Evolutionary conservation across 37 sponge, comb jelly and placozoan genomes (phyloP).

Genomic region (Beroe forskalii): DNA sequence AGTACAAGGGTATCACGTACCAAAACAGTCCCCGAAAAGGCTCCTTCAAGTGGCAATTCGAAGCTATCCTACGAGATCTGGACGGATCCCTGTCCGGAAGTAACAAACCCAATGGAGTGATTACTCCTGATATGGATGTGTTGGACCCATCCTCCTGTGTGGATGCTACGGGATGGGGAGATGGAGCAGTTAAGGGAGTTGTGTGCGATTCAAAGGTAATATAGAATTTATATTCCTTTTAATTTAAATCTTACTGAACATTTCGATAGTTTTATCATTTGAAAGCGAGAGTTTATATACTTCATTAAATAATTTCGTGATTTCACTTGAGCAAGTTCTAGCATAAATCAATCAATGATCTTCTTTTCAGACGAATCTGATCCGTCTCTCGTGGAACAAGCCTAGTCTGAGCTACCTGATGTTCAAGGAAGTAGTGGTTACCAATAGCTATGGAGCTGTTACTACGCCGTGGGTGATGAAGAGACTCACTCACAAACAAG

Average conservation of each 20-base stretch:
- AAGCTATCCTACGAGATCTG: slow-evolving; percentile 78
- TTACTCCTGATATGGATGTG: slow-evolving; percentile 6
- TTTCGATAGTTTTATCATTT: too few species aligned
- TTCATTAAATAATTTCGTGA: too few species aligned
- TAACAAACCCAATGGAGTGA: slow-evolving; percentile 59
- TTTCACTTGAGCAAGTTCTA: too few species aligned
- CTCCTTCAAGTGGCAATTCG: slow-evolving; percentile 81
- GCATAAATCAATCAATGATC: too few species aligned
- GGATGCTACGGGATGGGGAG: not conserved
- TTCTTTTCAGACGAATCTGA: not conserved
- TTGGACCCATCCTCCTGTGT: slow-evolving; percentile 12
- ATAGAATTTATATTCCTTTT: not conserved
- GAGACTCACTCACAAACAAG: slow-evolving; percentile 70
- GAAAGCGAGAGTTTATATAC: too few species aligned
- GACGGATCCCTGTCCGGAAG: slow-evolving; percentile 87
- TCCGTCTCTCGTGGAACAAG: slow-evolving; percentile 56
- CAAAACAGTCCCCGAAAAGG: slow-evolving; percentile 66
- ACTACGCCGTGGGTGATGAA: slow-evolving; percentile 69
- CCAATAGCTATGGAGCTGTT: slow-evolving; percentile 69
- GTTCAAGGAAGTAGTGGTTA: slow-evolving; percentile 65
- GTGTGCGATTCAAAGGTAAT: slow-evolving; percentile 26
- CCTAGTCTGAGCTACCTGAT: slow-evolving; percentile 9
- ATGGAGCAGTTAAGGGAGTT: slow-evolving; percentile 1
- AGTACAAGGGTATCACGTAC: slow-evolving; percentile 72
- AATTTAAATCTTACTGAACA: too few species aligned